These are phyloP conservation scores for Phycodurus eques DNA, from an alignment of 2,113 vertebrate genomes.

Conservation along the genomic window DNA sequence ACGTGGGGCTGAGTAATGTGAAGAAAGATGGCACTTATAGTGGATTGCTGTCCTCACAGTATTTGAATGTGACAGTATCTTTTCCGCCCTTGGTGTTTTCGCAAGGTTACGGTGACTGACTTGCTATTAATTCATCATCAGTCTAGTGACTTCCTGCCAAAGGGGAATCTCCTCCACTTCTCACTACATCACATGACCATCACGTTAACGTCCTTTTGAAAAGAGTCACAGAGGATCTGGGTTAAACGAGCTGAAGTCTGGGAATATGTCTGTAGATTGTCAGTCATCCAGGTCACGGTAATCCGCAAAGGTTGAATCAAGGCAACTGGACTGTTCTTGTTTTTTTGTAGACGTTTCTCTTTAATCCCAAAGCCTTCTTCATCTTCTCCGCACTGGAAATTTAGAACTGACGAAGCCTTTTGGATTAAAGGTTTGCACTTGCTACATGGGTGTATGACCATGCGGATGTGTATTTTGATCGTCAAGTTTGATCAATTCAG, in stretches of 20 bases:
- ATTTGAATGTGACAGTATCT: conserved; percentile 18
- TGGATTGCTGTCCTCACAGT: conserved; percentile 39
- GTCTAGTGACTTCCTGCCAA: conserved; percentile 21
- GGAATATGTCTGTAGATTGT: not conserved
- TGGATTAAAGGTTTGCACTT: no score
- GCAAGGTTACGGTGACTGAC: conserved; percentile 15
- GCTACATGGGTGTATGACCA: no score
- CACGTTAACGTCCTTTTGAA: not conserved
- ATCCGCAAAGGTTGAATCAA: no score
- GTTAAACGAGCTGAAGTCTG: not conserved
- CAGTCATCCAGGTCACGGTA: no score
- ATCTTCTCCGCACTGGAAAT: no score
- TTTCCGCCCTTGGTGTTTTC: conserved; percentile 20
- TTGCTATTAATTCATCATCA: conserved; percentile 6
- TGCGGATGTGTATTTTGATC: no score
- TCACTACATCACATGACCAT: conserved; percentile 21
- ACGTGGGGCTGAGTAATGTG: conserved; percentile 4
- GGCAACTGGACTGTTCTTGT: no score
- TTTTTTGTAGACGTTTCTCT: no score
- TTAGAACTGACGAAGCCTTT: no score
- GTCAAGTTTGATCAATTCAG: no score
- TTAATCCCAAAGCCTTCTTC: no score
- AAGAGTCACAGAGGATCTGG: not conserved
- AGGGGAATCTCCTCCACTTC: not conserved
- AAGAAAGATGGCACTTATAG: conserved; percentile 47